Conservation (phyloP, 2,888 invertebrate species). For the Rhyacophila evoluta region DNA sequence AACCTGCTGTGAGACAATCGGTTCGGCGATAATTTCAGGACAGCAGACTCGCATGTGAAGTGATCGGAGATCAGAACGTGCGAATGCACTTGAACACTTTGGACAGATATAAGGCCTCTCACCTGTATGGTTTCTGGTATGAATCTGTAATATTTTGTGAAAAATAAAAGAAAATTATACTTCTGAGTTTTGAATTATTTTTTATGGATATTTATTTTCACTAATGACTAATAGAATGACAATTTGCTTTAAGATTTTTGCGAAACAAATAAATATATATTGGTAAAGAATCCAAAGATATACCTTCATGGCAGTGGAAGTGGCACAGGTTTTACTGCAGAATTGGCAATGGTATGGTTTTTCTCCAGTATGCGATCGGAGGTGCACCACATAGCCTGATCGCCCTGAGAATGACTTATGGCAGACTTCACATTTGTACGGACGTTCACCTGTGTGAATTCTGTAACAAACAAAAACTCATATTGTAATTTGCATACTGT, state of each 20-base stretch:
- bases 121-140: constrained; percentile 44
- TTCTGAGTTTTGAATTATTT: too few relatives aligned
- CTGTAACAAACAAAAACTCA: constrained; percentile 29
- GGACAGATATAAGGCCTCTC: constrained; percentile 46
- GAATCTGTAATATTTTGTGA: constrained; percentile 40
- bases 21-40: constrained; percentile 30
- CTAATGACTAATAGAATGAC: too few relatives aligned
- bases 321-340: constrained; percentile 42
- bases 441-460: constrained; percentile 46
- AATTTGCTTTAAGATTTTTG: too few relatives aligned
- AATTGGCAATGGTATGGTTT: constrained; percentile 44
- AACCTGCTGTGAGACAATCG: constrained; percentile 32
- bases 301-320: constrained; percentile 49
- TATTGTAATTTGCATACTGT: too few relatives aligned
- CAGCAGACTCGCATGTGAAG: constrained; percentile 44
- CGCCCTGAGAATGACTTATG: constrained; percentile 41
- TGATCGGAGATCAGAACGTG: constrained; percentile 44
- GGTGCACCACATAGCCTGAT: constrained; percentile 48
- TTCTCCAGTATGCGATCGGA: constrained; percentile 45
- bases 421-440: constrained; percentile 42
- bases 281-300: too few relatives aligned
- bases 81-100: constrained; percentile 38
- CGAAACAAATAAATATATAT: too few relatives aligned
- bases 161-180: too few relatives aligned
- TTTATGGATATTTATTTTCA: too few relatives aligned